Evolutionary conservation across 2,113 vertebrate genomes (phyloP).

Genomic region (Panthera tigris): DNA sequence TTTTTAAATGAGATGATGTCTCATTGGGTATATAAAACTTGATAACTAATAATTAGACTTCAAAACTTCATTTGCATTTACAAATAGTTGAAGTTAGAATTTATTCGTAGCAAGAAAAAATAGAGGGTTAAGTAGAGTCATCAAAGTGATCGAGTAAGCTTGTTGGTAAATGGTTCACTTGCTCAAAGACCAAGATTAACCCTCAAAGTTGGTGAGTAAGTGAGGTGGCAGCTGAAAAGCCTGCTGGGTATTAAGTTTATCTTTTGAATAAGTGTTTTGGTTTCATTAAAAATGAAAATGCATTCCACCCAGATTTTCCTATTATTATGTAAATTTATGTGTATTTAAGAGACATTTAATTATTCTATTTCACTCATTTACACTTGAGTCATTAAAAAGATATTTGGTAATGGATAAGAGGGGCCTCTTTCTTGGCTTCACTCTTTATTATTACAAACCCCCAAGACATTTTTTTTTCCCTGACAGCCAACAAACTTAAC

Average conservation of each 20-base stretch:
- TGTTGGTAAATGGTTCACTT: not conserved
- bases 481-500: not conserved
- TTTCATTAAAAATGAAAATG: slow-evolving; percentile 54
- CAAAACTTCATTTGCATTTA: not conserved
- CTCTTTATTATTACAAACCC: slow-evolving; percentile 23
- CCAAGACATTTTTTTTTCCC: not conserved
- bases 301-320: not conserved
- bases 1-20: not conserved
- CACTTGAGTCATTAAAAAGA: not conserved
- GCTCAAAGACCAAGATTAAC: not conserved
- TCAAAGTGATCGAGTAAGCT: not conserved
- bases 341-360: slow-evolving; percentile 33
- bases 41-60: not conserved
- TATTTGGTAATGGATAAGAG: slow-evolving; percentile 35
- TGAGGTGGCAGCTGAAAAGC: not conserved
- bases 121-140: not conserved
- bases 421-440: not conserved
- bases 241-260: not conserved
- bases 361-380: slow-evolving; percentile 56
- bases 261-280: slow-evolving; percentile 12
- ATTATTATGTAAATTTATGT: slow-evolving; percentile 40
- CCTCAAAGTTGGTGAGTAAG: not conserved
- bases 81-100: slow-evolving; percentile 3
- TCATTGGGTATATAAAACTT: slow-evolving; percentile 13
- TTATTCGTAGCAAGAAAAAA: not conserved